Evolutionary conservation across 1,140 invertebrate genomes (phyloP), one percentile per base, ranked within the genome.

Genomic region (Hylyphantes graminicola): DNA sequence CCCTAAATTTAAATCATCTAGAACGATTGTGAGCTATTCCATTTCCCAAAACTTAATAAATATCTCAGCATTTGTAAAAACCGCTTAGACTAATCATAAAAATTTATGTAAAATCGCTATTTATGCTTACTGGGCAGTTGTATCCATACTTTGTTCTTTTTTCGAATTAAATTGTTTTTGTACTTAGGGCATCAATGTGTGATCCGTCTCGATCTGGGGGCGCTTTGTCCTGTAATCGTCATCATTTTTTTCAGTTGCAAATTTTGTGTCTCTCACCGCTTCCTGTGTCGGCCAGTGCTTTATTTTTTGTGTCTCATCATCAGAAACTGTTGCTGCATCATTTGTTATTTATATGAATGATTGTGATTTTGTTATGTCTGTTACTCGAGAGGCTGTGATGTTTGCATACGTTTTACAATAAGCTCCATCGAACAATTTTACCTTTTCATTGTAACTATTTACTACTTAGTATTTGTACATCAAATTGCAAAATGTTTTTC

Each of bases 161-260:
- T 35, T 35, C 35, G 35, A 35, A 35, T 35, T 35, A 35, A 35
- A 35, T 35, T 35, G 35, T 13, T 61, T 35, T 72, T 74, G 72
- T 67, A 67, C 65, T 48, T 80, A 80, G 77, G 63, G 59, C 65
- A 80, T 70, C 65, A 70, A 61, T 59, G 77, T 70, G 77, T 59
- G 77, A 80, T 80, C 77, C 77, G 65, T 80, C 77, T 61, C 13
- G 77, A 80, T 67, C 77, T 80, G 77, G 65, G 35, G 53, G 53
- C 54, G 54, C 51, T 48, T n/a, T 79, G 76, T 57, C 67, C 53
- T 70, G 54, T 51, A 50, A 53, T 70, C 53, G 21, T 68, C 17
- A 57, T 35, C 12, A 5, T 48, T 19, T n/a, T 78, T 68, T 80
- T 80, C 51, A 67, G 35, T 48, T 68, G 54, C 64, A 57, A n/a